Conservation (phyloP, 2,113 vertebrate genomes). For the Dromiciops gliroides region DNA sequence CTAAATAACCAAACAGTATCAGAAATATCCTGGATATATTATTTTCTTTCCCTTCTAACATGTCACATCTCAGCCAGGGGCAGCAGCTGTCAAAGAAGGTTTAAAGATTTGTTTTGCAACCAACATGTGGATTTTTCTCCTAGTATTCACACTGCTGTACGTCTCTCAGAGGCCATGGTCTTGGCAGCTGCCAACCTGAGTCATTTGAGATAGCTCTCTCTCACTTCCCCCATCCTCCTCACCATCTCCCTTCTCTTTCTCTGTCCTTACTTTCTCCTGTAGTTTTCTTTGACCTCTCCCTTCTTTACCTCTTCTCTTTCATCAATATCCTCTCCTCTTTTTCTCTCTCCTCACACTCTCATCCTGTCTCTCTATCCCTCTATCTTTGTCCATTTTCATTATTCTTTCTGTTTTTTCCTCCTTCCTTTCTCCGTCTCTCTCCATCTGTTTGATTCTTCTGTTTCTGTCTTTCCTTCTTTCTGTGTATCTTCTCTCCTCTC, state of each 20-base stretch:
- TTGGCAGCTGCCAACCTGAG: background rate
- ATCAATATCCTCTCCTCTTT: background rate
- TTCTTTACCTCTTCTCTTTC: background rate
- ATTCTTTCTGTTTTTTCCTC: background rate
- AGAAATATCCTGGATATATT: background rate
- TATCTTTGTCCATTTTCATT: background rate
- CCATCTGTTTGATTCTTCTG: no score
- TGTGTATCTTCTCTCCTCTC: no score
- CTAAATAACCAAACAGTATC: background rate
- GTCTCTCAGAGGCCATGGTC: slow-evolving; percentile 19
- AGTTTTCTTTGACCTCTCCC: background rate
- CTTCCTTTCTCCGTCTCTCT: background rate
- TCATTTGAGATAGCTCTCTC: background rate
- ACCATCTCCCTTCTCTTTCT: background rate
- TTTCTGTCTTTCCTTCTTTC: background rate
- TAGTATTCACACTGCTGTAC: background rate
- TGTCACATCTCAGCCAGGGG: background rate
- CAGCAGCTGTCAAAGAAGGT: background rate
- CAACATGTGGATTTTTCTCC: background rate
- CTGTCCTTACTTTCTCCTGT: background rate
- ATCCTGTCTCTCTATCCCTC: background rate
- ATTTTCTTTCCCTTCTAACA: background rate
- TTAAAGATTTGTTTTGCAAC: background rate
- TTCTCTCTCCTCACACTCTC: background rate
- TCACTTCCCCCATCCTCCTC: background rate